Conservation (phyloP, 1,140 invertebrate genomes). For the Protaetia brevitarsis region DNA sequence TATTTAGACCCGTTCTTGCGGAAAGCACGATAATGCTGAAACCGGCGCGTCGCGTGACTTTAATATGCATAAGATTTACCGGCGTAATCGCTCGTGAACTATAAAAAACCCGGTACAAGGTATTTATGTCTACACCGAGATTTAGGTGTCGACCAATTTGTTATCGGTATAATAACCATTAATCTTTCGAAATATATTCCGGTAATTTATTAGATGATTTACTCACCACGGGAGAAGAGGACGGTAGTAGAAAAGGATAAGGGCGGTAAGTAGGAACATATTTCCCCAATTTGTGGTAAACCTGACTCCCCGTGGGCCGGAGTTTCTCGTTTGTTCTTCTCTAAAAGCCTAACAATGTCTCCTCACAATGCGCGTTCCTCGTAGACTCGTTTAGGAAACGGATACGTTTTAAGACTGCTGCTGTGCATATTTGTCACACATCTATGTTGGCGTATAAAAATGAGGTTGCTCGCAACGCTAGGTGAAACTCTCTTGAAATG, state of each 20-base stretch:
- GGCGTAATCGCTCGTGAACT: slow-evolving; percentile 31
- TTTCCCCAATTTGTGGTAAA: slow-evolving; percentile 32
- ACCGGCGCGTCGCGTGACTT: slow-evolving; percentile 33
- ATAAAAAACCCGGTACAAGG: slow-evolving; percentile 27
- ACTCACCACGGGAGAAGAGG: slow-evolving; percentile 18
- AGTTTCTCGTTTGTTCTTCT: slow-evolving; percentile 27
- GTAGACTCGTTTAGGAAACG: slow-evolving; percentile 20
- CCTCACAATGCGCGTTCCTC: slow-evolving; percentile 13
- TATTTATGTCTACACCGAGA: not conserved
- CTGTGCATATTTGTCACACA: slow-evolving; percentile 23
- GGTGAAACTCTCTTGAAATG: not conserved
- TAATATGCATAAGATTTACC: slow-evolving; percentile 36
- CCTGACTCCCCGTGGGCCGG: slow-evolving; percentile 26
- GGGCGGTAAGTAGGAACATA: slow-evolving; percentile 29
- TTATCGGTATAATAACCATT: slow-evolving; percentile 16
- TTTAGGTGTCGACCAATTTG: slow-evolving; percentile 7
- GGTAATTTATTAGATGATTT: slow-evolving; percentile 32
- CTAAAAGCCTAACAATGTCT: slow-evolving; percentile 33
- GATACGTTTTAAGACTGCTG: slow-evolving; percentile 20
- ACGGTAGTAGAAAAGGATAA: slow-evolving; percentile 21
- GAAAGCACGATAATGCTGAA: slow-evolving; percentile 37
- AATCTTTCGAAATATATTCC: slow-evolving; percentile 25
- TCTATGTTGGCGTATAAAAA: not conserved
- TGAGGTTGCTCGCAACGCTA: not conserved
- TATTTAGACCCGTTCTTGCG: slow-evolving; percentile 34